Evolutionary conservation across 2,888 invertebrate genomes (phyloP).

Genomic region (Lapara coniferarum): DNA sequence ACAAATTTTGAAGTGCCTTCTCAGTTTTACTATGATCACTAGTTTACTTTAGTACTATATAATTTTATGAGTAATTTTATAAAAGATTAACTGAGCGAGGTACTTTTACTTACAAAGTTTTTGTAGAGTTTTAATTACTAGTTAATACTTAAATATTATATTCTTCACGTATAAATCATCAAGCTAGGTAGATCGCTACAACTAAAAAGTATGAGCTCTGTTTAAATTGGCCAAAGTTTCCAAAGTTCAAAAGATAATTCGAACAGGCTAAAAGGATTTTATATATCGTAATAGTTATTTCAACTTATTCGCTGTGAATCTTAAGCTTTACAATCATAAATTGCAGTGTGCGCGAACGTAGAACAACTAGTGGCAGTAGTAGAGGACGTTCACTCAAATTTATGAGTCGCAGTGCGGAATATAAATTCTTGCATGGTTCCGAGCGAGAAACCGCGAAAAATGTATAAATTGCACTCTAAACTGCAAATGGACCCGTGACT

Average conservation of each 20-base stretch:
- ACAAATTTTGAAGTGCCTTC: too few relatives aligned
- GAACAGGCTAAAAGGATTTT: slow-evolving; percentile 19
- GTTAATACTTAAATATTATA: too few relatives aligned
- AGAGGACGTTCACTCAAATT: slow-evolving; percentile 76
- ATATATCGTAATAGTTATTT: slow-evolving; percentile 41
- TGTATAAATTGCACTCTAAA: slow-evolving; percentile 43
- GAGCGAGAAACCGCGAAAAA: slow-evolving; percentile 66
- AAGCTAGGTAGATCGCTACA: neutral
- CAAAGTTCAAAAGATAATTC: neutral
- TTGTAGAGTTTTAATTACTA: neutral
- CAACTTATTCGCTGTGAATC: slow-evolving; percentile 62
- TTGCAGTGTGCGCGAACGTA: slow-evolving; percentile 64
- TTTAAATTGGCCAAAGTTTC: neutral
- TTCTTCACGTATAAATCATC: too few relatives aligned
- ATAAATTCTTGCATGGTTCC: slow-evolving; percentile 74
- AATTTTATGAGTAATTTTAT: slow-evolving; percentile 21
- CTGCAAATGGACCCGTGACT: neutral
- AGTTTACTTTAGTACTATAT: too few relatives aligned
- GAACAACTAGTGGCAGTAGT: slow-evolving; percentile 68
- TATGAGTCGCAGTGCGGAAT: slow-evolving; percentile 82
- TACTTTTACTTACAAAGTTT: slow-evolving; percentile 43
- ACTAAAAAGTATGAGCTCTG: neutral
- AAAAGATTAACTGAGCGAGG: slow-evolving; percentile 49
- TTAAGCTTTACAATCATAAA: slow-evolving; percentile 71
- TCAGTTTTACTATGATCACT: too few relatives aligned